These are phyloP conservation scores for Julus scandinavius DNA, from an alignment of 2,888 invertebrate genomes.

Conservation along the genomic window DNA sequence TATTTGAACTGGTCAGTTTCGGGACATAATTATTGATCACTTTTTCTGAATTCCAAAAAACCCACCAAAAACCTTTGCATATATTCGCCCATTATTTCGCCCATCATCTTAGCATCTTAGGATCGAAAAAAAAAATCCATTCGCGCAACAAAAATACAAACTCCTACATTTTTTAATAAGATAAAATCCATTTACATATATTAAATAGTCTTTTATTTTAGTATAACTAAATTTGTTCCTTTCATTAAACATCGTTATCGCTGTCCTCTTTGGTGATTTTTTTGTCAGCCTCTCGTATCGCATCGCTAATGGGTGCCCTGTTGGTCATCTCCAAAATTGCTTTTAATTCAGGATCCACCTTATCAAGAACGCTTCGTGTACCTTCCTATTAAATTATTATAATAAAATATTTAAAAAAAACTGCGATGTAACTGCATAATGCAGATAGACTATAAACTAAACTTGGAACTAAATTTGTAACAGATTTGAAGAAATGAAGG, in stretches of 20 bases:
- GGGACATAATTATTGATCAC: no score
- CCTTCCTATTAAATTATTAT: constrained; percentile 66
- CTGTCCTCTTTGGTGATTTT: neutral
- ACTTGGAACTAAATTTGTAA: neutral
- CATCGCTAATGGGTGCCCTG: constrained; percentile 83
- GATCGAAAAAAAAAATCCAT: no score
- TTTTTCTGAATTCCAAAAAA: no score
- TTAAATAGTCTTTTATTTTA: neutral
- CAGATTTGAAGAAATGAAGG: no score
- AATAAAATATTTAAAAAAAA: neutral
- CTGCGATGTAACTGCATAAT: neutral
- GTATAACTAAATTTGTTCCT: neutral
- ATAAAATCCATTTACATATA: neutral
- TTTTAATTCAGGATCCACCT: constrained; percentile 78
- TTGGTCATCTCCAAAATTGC: constrained; percentile 87
- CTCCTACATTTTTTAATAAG: neutral
- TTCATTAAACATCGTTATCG: neutral
- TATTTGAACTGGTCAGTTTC: no score
- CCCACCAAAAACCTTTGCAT: no score
- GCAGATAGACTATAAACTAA: neutral
- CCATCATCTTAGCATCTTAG: no score
- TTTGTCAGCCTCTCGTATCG: constrained; percentile 70
- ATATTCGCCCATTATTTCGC: no score
- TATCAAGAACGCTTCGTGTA: constrained; percentile 76
- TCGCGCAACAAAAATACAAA: no score